phyloP scores from a whole-genome alignment of 2,797 vertebrate genomes.

The Peromyscus eremicus region DNA sequence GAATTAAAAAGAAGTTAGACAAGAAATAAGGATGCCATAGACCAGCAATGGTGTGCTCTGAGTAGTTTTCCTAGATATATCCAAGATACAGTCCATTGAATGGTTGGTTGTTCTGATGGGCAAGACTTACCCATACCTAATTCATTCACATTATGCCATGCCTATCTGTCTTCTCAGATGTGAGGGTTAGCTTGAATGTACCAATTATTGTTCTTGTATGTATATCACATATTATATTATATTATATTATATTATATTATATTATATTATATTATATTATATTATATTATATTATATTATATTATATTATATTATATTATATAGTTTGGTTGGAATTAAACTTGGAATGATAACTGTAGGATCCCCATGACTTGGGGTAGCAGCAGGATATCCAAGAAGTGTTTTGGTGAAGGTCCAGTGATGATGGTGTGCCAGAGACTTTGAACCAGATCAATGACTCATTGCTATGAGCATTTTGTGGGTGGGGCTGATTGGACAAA shows the following conservation, averaged over 20 bases:
- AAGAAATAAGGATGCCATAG: background rate
- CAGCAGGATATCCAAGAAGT: background rate
- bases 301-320: background rate
- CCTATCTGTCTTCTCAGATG: background rate
- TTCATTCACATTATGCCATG: background rate
- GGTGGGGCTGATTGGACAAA: background rate
- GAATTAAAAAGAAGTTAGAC: background rate
- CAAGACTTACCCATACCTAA: accelerated
- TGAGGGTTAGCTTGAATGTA: background rate
- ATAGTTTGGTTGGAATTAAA: background rate
- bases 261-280: background rate
- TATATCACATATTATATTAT: too few species aligned
- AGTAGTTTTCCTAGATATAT: background rate
- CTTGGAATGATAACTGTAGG: background rate
- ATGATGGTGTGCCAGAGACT: background rate
- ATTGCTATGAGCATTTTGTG: background rate
- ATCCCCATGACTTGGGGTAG: background rate
- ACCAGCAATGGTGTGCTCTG: accelerated
- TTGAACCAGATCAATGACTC: background rate
- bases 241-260: background rate
- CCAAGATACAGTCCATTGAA: background rate
- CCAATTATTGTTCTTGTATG: background rate
- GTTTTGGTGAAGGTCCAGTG: background rate
- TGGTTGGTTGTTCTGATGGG: background rate
- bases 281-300: background rate